Conservation (phyloP, 2,888 invertebrate species). For the Brachycybe producta region DNA sequence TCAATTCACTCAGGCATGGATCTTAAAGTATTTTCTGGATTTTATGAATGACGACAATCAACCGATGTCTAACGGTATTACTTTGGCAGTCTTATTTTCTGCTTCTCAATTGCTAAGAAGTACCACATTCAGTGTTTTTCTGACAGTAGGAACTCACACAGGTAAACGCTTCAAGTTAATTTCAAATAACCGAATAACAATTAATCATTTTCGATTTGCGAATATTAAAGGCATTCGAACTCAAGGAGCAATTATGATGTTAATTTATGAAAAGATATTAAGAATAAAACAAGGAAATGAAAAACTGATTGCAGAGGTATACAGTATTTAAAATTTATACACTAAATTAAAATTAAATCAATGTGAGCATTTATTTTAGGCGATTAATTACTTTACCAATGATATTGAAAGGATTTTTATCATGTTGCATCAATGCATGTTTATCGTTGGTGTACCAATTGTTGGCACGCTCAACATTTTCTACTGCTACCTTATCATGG, state of each 20-base stretch:
- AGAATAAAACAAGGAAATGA: conserved; percentile 5
- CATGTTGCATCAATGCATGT: conserved; percentile 28
- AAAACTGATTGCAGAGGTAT: conserved; percentile 15
- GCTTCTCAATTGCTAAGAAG: conserved; percentile 12
- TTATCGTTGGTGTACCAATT: conserved; percentile 31
- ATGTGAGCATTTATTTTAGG: no score
- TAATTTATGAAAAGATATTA: conserved; percentile 16
- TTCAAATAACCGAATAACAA: no score
- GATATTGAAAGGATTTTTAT: conserved; percentile 29
- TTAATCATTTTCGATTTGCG: no score
- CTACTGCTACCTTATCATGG: conserved; percentile 35
- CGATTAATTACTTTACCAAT: conserved; percentile 13
- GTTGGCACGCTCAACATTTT: conserved; percentile 33
- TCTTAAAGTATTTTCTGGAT: conserved; percentile 11
- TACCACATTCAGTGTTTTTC: conserved; percentile 8
- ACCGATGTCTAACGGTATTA: conserved; percentile 10
- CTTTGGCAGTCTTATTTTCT: conserved; percentile 3
- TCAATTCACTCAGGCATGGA: conserved; percentile 16
- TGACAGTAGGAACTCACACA: conserved; percentile 11
- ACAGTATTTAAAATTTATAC: neutral
- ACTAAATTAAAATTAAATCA: no score
- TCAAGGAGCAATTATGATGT: conserved; percentile 9
- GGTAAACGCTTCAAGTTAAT: no score
- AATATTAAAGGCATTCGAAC: conserved; percentile 13
- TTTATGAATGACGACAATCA: neutral